Conservation (phyloP, 2,113 vertebrate genomes). For the Gopherus flavomarginatus region DNA sequence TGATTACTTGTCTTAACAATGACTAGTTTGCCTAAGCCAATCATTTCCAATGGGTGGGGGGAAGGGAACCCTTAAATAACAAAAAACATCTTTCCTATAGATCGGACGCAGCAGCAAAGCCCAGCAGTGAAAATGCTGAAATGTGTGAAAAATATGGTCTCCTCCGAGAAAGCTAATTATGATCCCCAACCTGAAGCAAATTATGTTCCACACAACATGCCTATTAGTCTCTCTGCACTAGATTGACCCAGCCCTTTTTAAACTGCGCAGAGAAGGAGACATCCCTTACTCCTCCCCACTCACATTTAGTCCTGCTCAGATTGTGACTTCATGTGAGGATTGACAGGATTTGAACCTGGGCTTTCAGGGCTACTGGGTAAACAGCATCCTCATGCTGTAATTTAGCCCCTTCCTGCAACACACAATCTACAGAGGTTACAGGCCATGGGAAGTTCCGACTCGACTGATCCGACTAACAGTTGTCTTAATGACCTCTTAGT, state of each 20-base stretch:
- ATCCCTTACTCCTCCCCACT: not conserved
- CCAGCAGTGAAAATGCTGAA: not conserved
- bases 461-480: not conserved
- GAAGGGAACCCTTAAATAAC: not conserved
- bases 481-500: not conserved
- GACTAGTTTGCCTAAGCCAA: not conserved
- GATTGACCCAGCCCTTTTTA: not conserved
- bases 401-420: not conserved
- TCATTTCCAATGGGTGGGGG: not conserved
- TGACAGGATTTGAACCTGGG: not conserved
- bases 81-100: not conserved
- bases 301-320: not conserved
- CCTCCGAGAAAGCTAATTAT: not conserved
- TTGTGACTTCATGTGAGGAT: not conserved
- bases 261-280: not conserved
- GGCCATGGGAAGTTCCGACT: not conserved
- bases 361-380: not conserved
- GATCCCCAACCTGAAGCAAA: not conserved
- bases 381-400: not conserved
- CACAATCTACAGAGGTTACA: too few species aligned
- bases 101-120: not conserved
- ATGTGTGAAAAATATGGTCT: not conserved
- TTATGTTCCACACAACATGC: not conserved
- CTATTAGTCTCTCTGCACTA: not conserved
- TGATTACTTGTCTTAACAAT: not conserved